Conservation (phyloP, 2,888 invertebrate genomes). For the Tricholauxania praeusta region DNA sequence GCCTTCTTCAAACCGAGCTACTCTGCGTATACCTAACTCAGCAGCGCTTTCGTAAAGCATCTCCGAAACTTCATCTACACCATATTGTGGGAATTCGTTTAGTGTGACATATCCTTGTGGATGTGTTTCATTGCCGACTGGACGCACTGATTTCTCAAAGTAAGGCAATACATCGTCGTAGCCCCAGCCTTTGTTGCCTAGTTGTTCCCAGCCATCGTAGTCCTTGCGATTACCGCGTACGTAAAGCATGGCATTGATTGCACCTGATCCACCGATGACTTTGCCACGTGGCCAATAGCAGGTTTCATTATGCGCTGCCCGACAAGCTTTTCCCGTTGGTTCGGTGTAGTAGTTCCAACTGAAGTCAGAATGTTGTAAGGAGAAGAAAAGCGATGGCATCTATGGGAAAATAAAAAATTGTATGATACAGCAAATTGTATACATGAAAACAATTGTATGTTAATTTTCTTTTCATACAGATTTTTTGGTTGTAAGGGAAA, state of each 20-base stretch:
- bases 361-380: slow-evolving; percentile 53
- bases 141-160: slow-evolving; percentile 78
- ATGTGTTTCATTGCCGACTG: slow-evolving; percentile 51
- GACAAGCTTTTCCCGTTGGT: slow-evolving; percentile 51
- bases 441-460: too few species aligned
- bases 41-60: slow-evolving; percentile 67
- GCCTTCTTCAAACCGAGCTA: slow-evolving; percentile 64
- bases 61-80: slow-evolving; percentile 43
- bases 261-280: slow-evolving; percentile 75
- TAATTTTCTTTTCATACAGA: too few species aligned
- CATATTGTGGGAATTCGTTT: slow-evolving; percentile 58
- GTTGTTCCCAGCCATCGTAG: slow-evolving; percentile 74
- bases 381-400: slow-evolving; percentile 53
- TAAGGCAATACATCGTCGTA: slow-evolving; percentile 83
- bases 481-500: too few species aligned
- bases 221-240: slow-evolving; percentile 74
- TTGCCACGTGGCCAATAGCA: slow-evolving; percentile 74
- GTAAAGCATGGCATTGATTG: slow-evolving; percentile 76
- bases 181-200: slow-evolving; percentile 76
- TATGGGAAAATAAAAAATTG: slow-evolving; percentile 37
- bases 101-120: slow-evolving; percentile 67
- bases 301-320: slow-evolving; percentile 52
- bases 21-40: slow-evolving; percentile 68
- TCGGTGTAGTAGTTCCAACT: slow-evolving; percentile 60
- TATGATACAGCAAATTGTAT: too few species aligned